Evolutionary conservation across 2,797 vertebrate genomes (phyloP).

Genomic region (Phataginus tetradactyla): DNA sequence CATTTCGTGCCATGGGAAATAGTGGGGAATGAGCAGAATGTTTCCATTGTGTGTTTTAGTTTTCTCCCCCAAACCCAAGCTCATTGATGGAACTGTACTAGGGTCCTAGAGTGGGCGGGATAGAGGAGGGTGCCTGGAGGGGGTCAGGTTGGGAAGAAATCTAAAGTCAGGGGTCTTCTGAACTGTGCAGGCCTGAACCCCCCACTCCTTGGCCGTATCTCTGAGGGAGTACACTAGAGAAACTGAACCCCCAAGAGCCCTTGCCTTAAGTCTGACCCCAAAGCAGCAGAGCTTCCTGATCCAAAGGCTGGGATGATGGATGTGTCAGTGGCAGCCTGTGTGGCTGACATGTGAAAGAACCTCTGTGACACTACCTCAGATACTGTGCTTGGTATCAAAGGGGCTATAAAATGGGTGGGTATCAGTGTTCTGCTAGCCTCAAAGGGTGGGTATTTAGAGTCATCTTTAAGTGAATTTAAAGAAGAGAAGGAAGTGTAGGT

Average conservation of each 20-base stretch:
- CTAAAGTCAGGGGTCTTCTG: neutral
- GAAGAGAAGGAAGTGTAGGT: neutral
- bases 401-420: neutral
- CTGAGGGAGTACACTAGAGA: neutral
- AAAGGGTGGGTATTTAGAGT: neutral
- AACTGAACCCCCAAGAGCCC: no score
- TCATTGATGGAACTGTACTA: neutral
- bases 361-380: neutral
- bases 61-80: neutral
- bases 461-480: neutral
- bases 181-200: neutral
- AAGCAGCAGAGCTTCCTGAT: neutral
- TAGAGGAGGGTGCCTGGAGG: neutral
- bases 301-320: neutral
- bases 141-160: neutral
- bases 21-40: neutral
- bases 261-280: neutral
- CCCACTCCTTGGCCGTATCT: neutral
- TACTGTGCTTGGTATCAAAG: neutral
- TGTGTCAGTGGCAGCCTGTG: neutral
- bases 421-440: neutral
- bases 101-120: neutral
- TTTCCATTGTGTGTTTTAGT: neutral
- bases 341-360: neutral
- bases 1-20: neutral